Conservation (phyloP, 2,113 vertebrate species). For the Thalassarche chlororhynchos region DNA sequence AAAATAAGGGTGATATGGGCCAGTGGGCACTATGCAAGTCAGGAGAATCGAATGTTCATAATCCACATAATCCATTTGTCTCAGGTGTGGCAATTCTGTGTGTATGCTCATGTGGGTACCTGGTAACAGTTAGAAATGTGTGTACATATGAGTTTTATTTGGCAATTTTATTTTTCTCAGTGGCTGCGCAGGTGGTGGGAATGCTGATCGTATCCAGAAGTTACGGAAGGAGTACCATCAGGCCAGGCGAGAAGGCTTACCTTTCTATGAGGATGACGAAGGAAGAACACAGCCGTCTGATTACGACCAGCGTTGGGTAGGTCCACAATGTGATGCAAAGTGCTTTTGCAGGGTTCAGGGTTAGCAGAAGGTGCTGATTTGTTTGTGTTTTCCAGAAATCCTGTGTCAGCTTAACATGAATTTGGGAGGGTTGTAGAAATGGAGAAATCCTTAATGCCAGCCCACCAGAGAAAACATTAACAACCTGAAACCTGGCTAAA, state of each 20-base stretch:
- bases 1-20: not conserved
- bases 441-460: not conserved
- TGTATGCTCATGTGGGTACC: not conserved
- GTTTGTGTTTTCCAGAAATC: not conserved
- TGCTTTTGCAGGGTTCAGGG: not conserved
- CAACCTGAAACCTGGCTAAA: not conserved
- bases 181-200: constrained; percentile 56
- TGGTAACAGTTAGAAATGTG: not conserved
- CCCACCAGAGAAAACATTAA: not conserved
- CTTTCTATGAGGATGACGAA: constrained; percentile 86
- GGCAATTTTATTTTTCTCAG: constrained; percentile 27
- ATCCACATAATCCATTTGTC: not conserved
- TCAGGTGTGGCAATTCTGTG: not conserved
- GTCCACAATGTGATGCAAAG: not conserved
- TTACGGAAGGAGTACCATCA: constrained; percentile 93
- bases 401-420: not conserved
- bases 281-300: constrained; percentile 76
- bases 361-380: not conserved
- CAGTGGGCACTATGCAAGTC: not conserved
- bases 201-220: constrained; percentile 91
- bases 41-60: not conserved
- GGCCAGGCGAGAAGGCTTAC: constrained; percentile 86
- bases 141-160: not conserved
- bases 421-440: not conserved
- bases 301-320: constrained; percentile 86